Evolutionary conservation across 2,888 invertebrate species (phyloP), one percentile per base, ranked within the genome.

Genomic region (Troides helena): DNA sequence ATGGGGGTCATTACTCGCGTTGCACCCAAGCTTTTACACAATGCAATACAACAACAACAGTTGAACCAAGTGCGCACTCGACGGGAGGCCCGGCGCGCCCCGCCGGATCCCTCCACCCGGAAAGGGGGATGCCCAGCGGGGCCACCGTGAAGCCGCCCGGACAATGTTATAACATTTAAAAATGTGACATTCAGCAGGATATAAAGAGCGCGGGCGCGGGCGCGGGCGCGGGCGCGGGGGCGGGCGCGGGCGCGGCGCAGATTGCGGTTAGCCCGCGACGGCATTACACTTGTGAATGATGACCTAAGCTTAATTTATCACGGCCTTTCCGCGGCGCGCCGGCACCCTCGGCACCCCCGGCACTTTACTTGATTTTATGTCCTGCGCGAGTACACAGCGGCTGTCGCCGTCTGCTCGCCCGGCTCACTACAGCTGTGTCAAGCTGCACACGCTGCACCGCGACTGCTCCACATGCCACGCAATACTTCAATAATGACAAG

Each of bases 101-200:
- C 39, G 60, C 68, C 60, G 60, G 60, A 4, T 30, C 30, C 30
- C 30, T 30, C 30, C 30, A 30, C 30, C 30, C 30, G 21, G 21
- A 21, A 21, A 21, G 21, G 21, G 21, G 21, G 21, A 21, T 21
- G 1, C 21, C 21, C 21, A 21, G 21, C 21, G 21, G 21, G 21
- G 21, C 21, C 21, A 21, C 21, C 21, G 21, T 1, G 21, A 21
- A 21, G 21, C 21, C 21, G 21, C 21, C 21, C 21, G 1, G 21
- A 68, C 64, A 50, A 64, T 60, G 64, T 64, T 68, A 60, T 68
- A 68, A 64, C 68, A 68, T 60, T 68, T 68, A 64, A 68, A 68
- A 68, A 60, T 68, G 60, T 60, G 59, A 68, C 60, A 53, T 60
- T 39, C 43, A 60, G 60, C 50, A 68, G 68, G 59, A 68, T 68